A percentile compares a stretch with the other conserved stretches of the same genome.
Evolutionary conservation across 1,140 invertebrate genomes (phyloP).

Genomic region (Sitobion miscanthi): DNA sequence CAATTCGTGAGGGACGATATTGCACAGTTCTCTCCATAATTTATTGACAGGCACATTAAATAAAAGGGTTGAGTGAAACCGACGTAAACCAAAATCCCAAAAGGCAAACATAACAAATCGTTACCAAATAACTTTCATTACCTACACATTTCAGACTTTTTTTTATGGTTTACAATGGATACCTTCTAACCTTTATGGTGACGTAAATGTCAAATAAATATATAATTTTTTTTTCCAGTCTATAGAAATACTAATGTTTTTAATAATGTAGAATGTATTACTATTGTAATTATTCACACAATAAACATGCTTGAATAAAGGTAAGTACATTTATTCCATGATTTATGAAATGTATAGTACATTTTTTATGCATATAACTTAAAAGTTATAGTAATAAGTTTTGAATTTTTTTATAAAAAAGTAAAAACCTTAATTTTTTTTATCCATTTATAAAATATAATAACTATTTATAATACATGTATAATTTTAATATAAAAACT

Average conservation of each 20-base stretch:
- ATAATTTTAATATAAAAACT: too few species aligned
- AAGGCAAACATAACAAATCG: not conserved
- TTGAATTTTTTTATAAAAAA: not conserved
- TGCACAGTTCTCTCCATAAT: not conserved
- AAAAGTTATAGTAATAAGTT: not conserved
- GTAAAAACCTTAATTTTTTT: not conserved
- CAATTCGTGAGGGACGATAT: not conserved
- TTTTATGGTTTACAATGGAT: not conserved
- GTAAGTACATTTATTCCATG: not conserved
- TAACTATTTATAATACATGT: not conserved
- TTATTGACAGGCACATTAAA: not conserved
- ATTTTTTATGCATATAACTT: too few species aligned
- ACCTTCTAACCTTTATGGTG: not conserved
- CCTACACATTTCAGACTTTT: not conserved
- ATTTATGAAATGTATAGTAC: not conserved
- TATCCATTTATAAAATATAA: not conserved
- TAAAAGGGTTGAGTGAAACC: not conserved
- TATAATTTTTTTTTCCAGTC: not conserved
- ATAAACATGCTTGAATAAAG: not conserved
- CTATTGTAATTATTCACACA: not conserved
- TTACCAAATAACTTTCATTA: not conserved
- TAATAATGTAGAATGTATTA: not conserved
- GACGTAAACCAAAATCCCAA: not conserved
- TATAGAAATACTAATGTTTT: not conserved
- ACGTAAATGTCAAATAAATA: not conserved